These are phyloP conservation scores for Drosophila villosipedis DNA, from an alignment of 2,888 invertebrate genomes.

Conservation along the genomic window DNA sequence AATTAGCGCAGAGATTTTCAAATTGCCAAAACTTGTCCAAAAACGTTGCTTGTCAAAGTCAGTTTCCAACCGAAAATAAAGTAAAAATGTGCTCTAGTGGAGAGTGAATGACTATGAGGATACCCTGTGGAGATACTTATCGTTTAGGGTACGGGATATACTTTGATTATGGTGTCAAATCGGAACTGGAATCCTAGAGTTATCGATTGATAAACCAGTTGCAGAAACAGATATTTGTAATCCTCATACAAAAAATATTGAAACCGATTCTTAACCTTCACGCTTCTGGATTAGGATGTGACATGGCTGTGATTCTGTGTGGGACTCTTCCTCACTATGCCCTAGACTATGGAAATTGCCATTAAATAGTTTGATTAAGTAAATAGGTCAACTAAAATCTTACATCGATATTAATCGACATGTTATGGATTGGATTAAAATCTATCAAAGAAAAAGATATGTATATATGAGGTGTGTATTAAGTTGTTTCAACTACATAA, in stretches of 20 bases:
- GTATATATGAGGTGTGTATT: no score
- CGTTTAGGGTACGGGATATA: neutral
- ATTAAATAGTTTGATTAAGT: neutral
- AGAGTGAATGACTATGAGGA: neutral
- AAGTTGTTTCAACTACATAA: no score
- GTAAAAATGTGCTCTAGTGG: slow-evolving; percentile 35
- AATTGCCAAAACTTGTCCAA: slow-evolving; percentile 81
- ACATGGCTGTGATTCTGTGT: neutral
- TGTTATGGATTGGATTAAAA: neutral
- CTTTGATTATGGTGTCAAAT: neutral
- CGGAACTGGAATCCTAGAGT: neutral
- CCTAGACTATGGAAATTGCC: neutral
- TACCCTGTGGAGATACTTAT: neutral
- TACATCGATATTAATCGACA: fast-evolving
- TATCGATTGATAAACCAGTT: neutral
- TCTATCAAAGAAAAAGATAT: no score
- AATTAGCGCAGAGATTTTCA: slow-evolving; percentile 83
- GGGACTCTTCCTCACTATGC: neutral
- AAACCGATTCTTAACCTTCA: neutral
- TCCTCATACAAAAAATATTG: neutral
- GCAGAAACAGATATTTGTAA: neutral
- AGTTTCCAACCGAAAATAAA: slow-evolving; percentile 1
- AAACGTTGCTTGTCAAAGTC: slow-evolving; percentile 58
- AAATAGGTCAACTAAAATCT: neutral
- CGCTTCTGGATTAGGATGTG: neutral